These are phyloP conservation scores for Leptonema lineaticorne DNA, from an alignment of 1,140 invertebrate genomes.

Conservation along the genomic window DNA sequence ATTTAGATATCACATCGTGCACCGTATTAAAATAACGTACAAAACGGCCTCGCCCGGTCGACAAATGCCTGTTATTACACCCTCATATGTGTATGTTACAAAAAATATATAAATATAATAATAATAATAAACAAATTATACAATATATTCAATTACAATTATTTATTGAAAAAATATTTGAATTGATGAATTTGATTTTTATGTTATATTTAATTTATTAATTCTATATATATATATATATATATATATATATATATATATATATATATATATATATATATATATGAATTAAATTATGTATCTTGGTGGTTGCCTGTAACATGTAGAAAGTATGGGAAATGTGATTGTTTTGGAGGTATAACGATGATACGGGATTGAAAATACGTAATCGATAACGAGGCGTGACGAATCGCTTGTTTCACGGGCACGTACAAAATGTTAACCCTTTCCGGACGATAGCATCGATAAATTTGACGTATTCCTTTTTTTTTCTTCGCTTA, in stretches of 20 bases:
- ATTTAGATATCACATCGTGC: constrained; percentile 41
- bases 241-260: neutral
- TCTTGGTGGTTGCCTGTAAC: neutral
- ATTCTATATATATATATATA: too few species aligned
- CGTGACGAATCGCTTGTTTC: constrained; percentile 6
- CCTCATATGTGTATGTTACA: too few species aligned
- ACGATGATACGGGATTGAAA: neutral
- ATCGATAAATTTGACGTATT: too few species aligned
- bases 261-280: neutral
- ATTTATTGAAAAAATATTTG: too few species aligned
- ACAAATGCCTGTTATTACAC: neutral
- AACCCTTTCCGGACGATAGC: neutral
- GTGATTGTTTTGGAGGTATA: neutral
- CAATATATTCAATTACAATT: too few species aligned
- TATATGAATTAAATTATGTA: neutral
- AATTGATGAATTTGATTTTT: too few species aligned
- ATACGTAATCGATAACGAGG: constrained; percentile 13
- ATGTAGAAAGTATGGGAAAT: neutral
- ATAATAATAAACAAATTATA: too few species aligned
- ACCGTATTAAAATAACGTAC: constrained; percentile 35
- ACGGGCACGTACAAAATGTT: neutral
- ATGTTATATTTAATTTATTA: too few species aligned
- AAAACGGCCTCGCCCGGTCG: constrained; percentile 1
- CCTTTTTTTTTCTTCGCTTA: too few species aligned
- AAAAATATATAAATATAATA: too few species aligned